Percentiles rank a stretch among this genome's conserved stretches.
These are phyloP conservation scores for Cydia strobilella DNA, from an alignment of 1,140 invertebrate genomes.

Conservation along the genomic window DNA sequence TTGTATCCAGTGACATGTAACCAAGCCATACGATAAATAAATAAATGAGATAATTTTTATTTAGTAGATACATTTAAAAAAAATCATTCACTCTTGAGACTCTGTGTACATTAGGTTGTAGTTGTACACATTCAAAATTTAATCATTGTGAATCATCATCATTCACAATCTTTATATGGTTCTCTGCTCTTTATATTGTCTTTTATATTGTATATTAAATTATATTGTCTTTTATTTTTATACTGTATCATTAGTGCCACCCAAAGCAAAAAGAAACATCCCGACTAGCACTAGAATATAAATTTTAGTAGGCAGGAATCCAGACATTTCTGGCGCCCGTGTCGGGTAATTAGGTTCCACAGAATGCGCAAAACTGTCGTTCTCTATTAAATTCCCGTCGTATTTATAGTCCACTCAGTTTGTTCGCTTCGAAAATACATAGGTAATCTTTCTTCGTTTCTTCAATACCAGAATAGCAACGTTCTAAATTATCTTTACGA, in stretches of 20 bases:
- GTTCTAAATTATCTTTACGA: background rate
- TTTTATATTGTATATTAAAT: background rate
- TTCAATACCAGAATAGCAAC: background rate
- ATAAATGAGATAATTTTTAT: no score
- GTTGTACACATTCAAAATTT: no score
- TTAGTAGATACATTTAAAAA: no score
- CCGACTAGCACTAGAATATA: background rate
- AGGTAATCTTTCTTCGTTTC: background rate
- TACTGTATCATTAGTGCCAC: background rate
- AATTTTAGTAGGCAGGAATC: background rate
- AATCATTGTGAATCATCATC: no score
- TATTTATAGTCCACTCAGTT: slow-evolving; percentile 21
- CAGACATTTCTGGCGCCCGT: background rate
- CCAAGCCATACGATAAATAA: no score
- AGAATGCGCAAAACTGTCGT: slow-evolving; percentile 15
- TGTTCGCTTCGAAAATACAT: background rate
- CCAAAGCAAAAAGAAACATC: background rate
- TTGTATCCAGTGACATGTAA: no score
- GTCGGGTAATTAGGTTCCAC: background rate
- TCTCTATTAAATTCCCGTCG: slow-evolving; percentile 12
- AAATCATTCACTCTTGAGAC: no score
- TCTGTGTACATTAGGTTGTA: no score
- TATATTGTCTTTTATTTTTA: background rate
- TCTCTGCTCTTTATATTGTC: no score
- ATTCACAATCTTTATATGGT: no score